Conservation (phyloP, 2,888 invertebrate species). For the Coleophora deauratella region DNA sequence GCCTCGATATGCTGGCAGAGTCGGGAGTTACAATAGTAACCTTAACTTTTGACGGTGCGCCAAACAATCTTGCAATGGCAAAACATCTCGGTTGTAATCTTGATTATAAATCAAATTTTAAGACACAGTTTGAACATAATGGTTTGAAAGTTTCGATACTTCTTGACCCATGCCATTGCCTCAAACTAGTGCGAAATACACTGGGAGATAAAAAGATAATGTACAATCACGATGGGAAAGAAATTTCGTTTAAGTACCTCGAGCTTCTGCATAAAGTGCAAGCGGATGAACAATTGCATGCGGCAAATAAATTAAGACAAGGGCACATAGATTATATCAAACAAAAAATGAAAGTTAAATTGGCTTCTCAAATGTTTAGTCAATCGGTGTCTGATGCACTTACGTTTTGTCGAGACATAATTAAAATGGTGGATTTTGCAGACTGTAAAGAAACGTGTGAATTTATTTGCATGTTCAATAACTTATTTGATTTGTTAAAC, state of each 20-base stretch:
- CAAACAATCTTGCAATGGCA: slow-evolving; percentile 8
- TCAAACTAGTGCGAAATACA: neutral
- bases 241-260: neutral
- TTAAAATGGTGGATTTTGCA: neutral
- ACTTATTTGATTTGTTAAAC: neutral
- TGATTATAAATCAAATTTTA: neutral
- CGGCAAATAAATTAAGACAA: neutral
- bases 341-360: too few species aligned
- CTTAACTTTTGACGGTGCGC: slow-evolving; percentile 8
- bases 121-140: slow-evolving; percentile 1
- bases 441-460: neutral
- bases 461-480: neutral
- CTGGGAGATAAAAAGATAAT: neutral
- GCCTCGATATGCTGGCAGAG: slow-evolving; percentile 5
- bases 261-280: neutral
- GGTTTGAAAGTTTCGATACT: neutral
- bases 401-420: neutral
- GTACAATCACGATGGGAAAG: neutral
- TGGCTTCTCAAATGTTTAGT: slow-evolving; percentile 2
- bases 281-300: neutral
- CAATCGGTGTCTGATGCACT: neutral
- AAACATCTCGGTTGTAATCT: slow-evolving; percentile 1
- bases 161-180: neutral
- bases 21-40: neutral
- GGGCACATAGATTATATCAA: neutral